phyloP scores from a whole-genome alignment of 35 echinoderm and acorn worm genomes.

The Apostichopus japonicus region DNA sequence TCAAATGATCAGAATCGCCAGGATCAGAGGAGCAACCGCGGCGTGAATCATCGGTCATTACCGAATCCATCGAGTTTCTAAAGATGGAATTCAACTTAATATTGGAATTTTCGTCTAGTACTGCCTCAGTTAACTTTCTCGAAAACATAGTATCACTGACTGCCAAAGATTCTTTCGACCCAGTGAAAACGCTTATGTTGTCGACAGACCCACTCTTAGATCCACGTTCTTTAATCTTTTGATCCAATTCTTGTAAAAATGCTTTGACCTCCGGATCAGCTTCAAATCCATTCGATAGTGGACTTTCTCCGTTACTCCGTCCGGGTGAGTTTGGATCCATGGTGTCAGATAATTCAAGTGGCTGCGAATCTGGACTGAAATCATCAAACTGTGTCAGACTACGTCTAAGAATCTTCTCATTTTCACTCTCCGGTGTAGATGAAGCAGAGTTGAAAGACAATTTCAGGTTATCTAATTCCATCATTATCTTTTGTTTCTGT shows the following conservation, averaged over 20 bases:
- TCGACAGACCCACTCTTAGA: conserved; percentile 31
- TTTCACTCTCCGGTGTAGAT: conserved; percentile 22
- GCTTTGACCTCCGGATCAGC: conserved; percentile 52
- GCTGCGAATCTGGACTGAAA: conserved; percentile 26
- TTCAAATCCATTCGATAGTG: conserved; percentile 35
- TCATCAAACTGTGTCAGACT: conserved; percentile 36
- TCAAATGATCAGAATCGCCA: conserved; percentile 37
- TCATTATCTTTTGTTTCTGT: conserved; percentile 39
- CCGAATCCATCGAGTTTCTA: conserved; percentile 35
- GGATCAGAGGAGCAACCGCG: conserved; percentile 25
- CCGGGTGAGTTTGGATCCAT: conserved; percentile 2
- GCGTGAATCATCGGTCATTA: conserved; percentile 35
- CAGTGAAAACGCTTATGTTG: conserved; percentile 23
- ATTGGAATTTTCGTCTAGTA: conserved; percentile 59
- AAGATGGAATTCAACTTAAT: conserved; percentile 42
- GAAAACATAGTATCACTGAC: conserved; percentile 22
- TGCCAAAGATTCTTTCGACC: conserved; percentile 31
- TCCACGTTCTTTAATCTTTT: neutral
- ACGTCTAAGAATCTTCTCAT: neutral
- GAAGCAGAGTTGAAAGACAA: conserved; percentile 30
- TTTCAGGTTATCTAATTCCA: conserved; percentile 43
- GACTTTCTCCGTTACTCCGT: conserved; percentile 29
- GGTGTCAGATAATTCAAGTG: neutral
- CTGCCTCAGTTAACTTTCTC: neutral
- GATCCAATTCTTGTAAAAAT: conserved; percentile 41